Evolutionary conservation across 1,140 invertebrate genomes (phyloP).

Genomic region (Diorhabda elongata): DNA sequence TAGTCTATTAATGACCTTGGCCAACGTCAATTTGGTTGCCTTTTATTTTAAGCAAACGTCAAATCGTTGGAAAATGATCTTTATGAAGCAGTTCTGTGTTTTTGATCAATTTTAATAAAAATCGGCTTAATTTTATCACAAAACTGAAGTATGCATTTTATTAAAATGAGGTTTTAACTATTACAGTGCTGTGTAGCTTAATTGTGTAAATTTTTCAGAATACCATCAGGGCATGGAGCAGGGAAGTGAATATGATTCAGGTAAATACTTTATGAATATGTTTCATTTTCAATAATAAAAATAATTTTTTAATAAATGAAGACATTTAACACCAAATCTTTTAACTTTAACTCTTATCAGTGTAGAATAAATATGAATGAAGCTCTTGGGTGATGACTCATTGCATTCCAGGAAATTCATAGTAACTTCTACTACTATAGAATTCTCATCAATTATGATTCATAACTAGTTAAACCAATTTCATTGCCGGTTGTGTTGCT

Average conservation of each 20-base stretch:
- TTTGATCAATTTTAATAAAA: slow-evolving; percentile 30
- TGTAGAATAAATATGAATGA: slow-evolving; percentile 27
- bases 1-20: slow-evolving; percentile 46
- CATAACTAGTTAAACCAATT: slow-evolving; percentile 30
- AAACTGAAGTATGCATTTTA: background rate
- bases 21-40: slow-evolving; percentile 44
- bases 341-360: too few species aligned
- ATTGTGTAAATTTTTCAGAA: slow-evolving; percentile 48
- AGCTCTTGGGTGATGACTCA: slow-evolving; percentile 33
- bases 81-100: slow-evolving; percentile 27
- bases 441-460: slow-evolving; percentile 34
- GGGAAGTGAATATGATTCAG: slow-evolving; percentile 58
- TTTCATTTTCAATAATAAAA: background rate
- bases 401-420: slow-evolving; percentile 33
- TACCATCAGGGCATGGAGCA: slow-evolving; percentile 60
- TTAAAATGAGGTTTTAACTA: background rate
- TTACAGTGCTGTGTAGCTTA: too few species aligned
- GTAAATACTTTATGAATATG: slow-evolving; percentile 42
- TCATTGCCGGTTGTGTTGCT: slow-evolving; percentile 26
- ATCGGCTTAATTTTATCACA: slow-evolving; percentile 4
- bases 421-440: slow-evolving; percentile 32
- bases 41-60: slow-evolving; percentile 31
- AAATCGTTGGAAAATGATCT: slow-evolving; percentile 30
- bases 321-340: too few species aligned
- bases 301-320: too few species aligned